phyloP scores from a whole-genome alignment of 2,797 vertebrate species.

The Acridotheres tristis region DNA sequence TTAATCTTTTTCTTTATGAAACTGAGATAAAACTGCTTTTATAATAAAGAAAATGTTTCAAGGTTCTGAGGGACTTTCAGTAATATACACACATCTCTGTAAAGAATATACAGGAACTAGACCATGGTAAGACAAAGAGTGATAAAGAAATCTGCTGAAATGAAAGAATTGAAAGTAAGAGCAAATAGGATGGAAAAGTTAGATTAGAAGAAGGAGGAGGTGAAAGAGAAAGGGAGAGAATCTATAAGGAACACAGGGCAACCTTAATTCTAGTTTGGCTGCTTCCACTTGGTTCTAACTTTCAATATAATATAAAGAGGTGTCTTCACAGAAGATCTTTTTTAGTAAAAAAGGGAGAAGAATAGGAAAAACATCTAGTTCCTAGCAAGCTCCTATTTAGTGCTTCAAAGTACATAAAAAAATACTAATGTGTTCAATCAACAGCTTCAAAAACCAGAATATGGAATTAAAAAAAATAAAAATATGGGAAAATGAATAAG shows the following conservation, averaged over 20 bases:
- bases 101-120: background rate
- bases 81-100: background rate
- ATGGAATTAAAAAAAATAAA: background rate
- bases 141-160: conserved; percentile 7
- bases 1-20: background rate
- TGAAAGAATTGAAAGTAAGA: background rate
- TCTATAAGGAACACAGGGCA: background rate
- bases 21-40: background rate
- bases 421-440: background rate
- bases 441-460: background rate
- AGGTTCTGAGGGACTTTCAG: background rate
- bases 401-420: background rate
- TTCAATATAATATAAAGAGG: background rate
- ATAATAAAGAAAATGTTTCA: background rate
- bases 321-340: background rate
- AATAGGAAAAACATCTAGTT: background rate
- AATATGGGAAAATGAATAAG: background rate
- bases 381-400: background rate
- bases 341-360: background rate
- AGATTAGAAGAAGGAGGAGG: background rate
- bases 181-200: background rate
- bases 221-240: background rate
- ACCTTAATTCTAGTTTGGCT: background rate
- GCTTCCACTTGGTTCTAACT: background rate
- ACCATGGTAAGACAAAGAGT: background rate